phyloP scores from a whole-genome alignment of 30 jellyfish, hydroid and myxozoan species.

The Pelagia noctiluca region DNA sequence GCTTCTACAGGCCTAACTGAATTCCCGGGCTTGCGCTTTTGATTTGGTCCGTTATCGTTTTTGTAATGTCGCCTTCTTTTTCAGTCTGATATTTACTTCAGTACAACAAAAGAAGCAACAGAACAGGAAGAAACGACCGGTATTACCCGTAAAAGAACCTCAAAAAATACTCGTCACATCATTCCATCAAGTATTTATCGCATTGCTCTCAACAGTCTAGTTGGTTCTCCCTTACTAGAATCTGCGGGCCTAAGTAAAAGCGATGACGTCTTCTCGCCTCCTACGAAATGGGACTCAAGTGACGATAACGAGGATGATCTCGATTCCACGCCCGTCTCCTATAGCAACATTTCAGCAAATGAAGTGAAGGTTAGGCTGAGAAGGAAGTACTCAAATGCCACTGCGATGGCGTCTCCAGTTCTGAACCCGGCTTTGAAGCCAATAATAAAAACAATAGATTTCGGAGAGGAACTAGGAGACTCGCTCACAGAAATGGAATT shows the following conservation, averaged over 20 bases:
- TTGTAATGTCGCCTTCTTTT: no score
- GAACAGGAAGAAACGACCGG: conserved; percentile 47
- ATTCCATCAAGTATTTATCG: conserved; percentile 58
- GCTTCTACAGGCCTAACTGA: no score
- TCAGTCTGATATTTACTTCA: conserved; percentile 79
- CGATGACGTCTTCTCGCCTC: conserved; percentile 45
- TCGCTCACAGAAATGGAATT: conserved; percentile 44
- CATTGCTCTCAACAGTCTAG: conserved; percentile 70
- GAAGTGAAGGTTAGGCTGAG: conserved; percentile 64
- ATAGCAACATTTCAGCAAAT: conserved; percentile 49
- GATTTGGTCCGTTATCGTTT: no score
- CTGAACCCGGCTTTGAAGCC: conserved; percentile 58
- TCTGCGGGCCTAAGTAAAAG: conserved; percentile 58
- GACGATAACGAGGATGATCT: conserved; percentile 20
- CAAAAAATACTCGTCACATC: conserved; percentile 37
- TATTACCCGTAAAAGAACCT: conserved; percentile 11
- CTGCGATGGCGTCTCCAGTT: conserved; percentile 82
- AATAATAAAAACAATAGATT: conserved; percentile 57
- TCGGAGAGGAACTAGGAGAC: conserved; percentile 58
- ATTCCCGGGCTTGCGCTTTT: no score
- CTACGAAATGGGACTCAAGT: conserved; percentile 61
- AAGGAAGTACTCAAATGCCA: conserved; percentile 73
- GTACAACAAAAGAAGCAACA: conserved; percentile 43
- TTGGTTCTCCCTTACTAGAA: conserved; percentile 55
- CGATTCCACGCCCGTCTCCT: conserved; percentile 53